phyloP scores from a whole-genome alignment of 2,797 vertebrate genomes.

The Acropternis orthonyx region DNA sequence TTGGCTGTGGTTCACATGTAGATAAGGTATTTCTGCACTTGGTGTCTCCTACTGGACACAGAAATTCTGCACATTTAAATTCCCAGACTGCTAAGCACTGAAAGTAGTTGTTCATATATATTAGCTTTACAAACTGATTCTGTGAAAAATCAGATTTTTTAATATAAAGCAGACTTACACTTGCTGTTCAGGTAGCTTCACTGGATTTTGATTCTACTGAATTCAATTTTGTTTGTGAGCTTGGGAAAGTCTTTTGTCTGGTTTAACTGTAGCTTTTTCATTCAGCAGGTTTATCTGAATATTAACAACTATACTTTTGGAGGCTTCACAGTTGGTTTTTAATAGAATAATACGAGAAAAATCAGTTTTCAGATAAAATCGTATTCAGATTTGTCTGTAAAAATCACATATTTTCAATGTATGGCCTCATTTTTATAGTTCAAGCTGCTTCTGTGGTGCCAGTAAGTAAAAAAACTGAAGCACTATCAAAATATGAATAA shows the following conservation, averaged over 20 bases:
- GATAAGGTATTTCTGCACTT: neutral
- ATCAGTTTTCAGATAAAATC: neutral
- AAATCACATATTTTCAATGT: neutral
- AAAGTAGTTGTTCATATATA: neutral
- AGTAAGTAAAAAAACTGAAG: neutral
- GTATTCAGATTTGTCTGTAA: neutral
- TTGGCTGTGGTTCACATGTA: neutral
- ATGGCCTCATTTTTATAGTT: neutral
- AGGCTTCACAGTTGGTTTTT: neutral
- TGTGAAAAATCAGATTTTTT: neutral
- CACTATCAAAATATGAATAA: neutral
- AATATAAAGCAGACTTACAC: neutral
- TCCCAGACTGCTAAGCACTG: neutral
- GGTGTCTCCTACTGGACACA: neutral
- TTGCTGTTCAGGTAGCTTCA: neutral
- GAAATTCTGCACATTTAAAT: neutral
- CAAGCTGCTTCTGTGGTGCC: neutral
- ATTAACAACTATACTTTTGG: neutral
- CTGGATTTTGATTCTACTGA: neutral
- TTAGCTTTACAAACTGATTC: neutral
- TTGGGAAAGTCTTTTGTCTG: neutral
- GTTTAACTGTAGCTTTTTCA: neutral
- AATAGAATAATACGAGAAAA: neutral
- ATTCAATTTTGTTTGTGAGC: constrained; percentile 25
- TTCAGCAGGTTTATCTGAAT: neutral